Evolutionary conservation across 2,888 invertebrate genomes (phyloP).

Genomic region (Nipponacmea schrenckii): DNA sequence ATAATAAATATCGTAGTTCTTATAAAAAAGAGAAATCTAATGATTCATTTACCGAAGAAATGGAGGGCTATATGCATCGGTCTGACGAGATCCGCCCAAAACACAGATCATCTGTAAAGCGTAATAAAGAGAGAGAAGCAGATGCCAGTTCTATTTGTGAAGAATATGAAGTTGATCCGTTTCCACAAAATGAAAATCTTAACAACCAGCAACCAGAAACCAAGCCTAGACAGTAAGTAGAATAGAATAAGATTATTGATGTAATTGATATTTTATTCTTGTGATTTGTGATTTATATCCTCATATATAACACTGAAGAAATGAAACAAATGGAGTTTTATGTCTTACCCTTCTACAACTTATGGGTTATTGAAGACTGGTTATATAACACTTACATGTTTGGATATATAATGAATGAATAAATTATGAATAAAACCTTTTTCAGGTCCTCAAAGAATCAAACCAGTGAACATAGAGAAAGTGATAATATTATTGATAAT

Average conservation of each 20-base stretch:
- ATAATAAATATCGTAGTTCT: not conserved
- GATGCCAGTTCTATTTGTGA: constrained; percentile 55
- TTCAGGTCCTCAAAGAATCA: constrained; percentile 28
- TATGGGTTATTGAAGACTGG: too few relatives aligned
- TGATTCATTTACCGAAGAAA: constrained; percentile 15
- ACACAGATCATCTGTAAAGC: constrained; percentile 28
- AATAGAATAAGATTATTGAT: not conserved
- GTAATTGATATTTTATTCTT: too few relatives aligned
- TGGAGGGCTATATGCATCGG: constrained; percentile 18
- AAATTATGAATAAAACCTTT: too few relatives aligned
- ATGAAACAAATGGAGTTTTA: too few relatives aligned
- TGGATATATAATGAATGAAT: too few relatives aligned
- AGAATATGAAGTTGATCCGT: constrained; percentile 51
- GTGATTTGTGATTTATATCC: too few relatives aligned
- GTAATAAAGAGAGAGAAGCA: constrained; percentile 26
- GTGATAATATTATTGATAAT: constrained; percentile 42
- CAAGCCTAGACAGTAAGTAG: not conserved
- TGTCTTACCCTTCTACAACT: too few relatives aligned
- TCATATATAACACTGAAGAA: too few relatives aligned
- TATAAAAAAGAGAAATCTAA: constrained; percentile 5
- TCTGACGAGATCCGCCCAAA: constrained; percentile 31
- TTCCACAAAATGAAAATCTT: constrained; percentile 3
- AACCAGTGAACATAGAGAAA: constrained; percentile 41
- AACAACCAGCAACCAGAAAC: not conserved
- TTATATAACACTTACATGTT: too few relatives aligned